phyloP scores from a whole-genome alignment of 1,140 invertebrate genomes.

The Drosophila busckii region DNA sequence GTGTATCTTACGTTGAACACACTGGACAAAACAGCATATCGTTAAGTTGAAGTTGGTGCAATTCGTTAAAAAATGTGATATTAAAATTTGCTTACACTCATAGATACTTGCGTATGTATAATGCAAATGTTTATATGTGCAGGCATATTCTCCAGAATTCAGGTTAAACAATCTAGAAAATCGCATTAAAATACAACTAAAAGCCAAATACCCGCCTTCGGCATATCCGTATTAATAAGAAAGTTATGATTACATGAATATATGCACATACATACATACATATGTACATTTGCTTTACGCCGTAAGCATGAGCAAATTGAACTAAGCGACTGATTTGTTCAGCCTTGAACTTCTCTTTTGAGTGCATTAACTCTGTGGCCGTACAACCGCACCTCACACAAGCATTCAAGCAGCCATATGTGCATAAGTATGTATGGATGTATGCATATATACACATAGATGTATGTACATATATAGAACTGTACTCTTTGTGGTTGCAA shows the following conservation, averaged over 20 bases:
- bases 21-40: no score
- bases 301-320: conserved; percentile 50
- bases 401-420: conserved; percentile 15
- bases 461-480: conserved; percentile 14
- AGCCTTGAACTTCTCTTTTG: conserved; percentile 75
- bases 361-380: conserved; percentile 74
- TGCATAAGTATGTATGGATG: conserved; percentile 14
- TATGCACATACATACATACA: conserved; percentile 20
- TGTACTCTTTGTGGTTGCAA: conserved; percentile 34
- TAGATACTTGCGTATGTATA: no score
- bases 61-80: no score
- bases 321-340: conserved; percentile 75
- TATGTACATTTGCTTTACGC: conserved; percentile 49
- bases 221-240: neutral
- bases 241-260: neutral
- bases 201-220: no score
- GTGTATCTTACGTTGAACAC: no score
- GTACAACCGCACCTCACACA: conserved; percentile 28
- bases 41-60: no score
- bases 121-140: no score
- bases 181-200: no score
- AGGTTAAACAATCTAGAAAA: no score
- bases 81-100: no score
- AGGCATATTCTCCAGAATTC: no score
- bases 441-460: conserved; percentile 19